Evolutionary conservation across 1,140 invertebrate species (phyloP), one percentile per base, ranked within the genome.

Genomic region (Lordiphosa clarofinis): DNA sequence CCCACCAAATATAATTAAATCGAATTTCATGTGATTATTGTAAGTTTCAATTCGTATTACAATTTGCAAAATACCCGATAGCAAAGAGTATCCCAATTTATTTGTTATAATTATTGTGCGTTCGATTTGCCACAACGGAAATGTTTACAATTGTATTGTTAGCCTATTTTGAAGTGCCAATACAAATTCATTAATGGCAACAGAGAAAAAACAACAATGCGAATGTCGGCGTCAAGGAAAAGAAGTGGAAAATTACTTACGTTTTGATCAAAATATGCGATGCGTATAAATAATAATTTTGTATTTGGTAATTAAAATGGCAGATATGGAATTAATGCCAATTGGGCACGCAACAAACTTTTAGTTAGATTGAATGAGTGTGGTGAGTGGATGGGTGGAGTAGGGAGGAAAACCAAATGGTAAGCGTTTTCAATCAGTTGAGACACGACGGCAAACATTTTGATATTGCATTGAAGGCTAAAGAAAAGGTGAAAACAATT

Each of bases 211-310:
- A 72, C 33, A 49, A 59, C 28, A 60, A 31, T 31, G 7, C 40
- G 47, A 56, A 53, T 56, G 38, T 39, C 39, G 35, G 38, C 15
- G 47, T 9, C 60, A 56, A 70, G 54, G 39, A 56, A 62, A 57
- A 56, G 31, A 58, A 42, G 28, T 37, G 58, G 49, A 67, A 66
- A 73, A 63, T 5, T 31, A 38, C 40, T 47, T 39, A 9, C 28
- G 24, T 48, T 31, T 31, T 31, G 24, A 15, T 8, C 10, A 46
- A 56, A 67, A 64, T 52, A 63, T 61, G 50, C 54, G 73, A 67
- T 48, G 64, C 76, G 75, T 50, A 82, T 74, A 81, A 81, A 74
- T 60, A 72, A 82, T 63, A 55, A 74, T 74, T 81, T 79, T 81
- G 60, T 79, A 63, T 81, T 82, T 60, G 66, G 40, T 61, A 76